A percentile compares a stretch with the other conserved stretches of the same genome.
These are phyloP conservation scores for Mythimna lalbum DNA, from an alignment of 2,888 invertebrate genomes.

Conservation along the genomic window DNA sequence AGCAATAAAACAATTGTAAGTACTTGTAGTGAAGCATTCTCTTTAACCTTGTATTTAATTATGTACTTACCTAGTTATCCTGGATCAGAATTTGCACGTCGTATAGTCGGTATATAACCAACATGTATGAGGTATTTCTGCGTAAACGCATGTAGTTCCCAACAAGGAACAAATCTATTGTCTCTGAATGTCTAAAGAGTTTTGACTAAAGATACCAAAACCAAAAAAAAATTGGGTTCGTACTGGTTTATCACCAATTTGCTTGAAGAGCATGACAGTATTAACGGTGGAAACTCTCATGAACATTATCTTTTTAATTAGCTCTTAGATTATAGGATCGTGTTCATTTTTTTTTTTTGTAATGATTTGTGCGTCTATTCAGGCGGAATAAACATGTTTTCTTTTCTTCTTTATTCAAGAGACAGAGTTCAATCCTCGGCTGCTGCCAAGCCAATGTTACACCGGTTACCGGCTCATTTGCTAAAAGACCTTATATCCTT, in stretches of 20 bases:
- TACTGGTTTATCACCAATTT: background rate
- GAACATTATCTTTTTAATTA: background rate
- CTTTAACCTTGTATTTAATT: conserved; percentile 25
- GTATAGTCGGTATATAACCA: background rate
- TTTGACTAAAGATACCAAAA: background rate
- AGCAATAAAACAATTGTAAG: conserved; percentile 48
- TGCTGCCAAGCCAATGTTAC: too few species aligned
- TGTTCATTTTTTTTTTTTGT: too few species aligned
- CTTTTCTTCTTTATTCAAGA: too few species aligned
- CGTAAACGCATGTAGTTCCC: background rate
- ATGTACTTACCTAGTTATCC: background rate
- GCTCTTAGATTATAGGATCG: too few species aligned
- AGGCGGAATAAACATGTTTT: too few species aligned
- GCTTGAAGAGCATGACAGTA: background rate
- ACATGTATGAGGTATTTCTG: background rate
- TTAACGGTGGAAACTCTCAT: background rate
- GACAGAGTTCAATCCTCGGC: background rate
- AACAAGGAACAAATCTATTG: too few species aligned
- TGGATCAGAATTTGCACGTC: background rate
- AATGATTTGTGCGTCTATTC: too few species aligned
- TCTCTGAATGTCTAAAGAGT: background rate
- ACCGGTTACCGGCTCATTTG: background rate
- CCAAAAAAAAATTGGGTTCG: too few species aligned
- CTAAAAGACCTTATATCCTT: background rate
- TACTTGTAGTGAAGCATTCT: conserved; percentile 25